These are phyloP conservation scores for Stenoptilia bipunctidactyla DNA, from an alignment of 2,888 invertebrate species.

Conservation along the genomic window DNA sequence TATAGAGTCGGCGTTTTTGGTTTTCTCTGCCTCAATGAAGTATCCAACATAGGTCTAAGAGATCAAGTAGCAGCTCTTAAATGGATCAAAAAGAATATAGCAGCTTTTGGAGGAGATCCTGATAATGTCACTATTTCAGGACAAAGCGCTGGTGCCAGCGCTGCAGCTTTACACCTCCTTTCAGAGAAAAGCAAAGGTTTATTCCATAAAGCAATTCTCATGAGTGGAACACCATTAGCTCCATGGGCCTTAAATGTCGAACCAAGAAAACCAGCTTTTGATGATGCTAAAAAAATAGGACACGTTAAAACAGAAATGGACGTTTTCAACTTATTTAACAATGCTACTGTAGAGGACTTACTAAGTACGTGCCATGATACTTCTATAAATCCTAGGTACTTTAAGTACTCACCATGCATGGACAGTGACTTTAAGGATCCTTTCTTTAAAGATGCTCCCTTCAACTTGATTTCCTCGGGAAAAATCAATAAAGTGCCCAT, in stretches of 20 bases:
- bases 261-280: conserved; percentile 26
- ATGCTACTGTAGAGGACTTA: conserved; percentile 28
- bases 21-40: conserved; percentile 44
- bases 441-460: conserved; percentile 49
- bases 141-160: conserved; percentile 52
- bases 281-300: conserved; percentile 40
- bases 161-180: conserved; percentile 46
- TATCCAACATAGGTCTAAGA: conserved; percentile 50
- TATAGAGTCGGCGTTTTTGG: conserved; percentile 52
- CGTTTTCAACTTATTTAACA: conserved; percentile 31
- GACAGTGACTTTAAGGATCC: conserved; percentile 37
- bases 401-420: conserved; percentile 50
- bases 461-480: conserved; percentile 38
- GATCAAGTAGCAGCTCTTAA: conserved; percentile 53
- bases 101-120: conserved; percentile 53
- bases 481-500: conserved; percentile 47
- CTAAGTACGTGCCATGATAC: conserved; percentile 31
- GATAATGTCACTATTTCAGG: conserved; percentile 55
- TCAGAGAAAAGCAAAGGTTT: conserved; percentile 39
- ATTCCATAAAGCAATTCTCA: conserved; percentile 49
- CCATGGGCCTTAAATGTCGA: conserved; percentile 54
- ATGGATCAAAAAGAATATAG: conserved; percentile 51
- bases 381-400: conserved; percentile 40
- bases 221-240: conserved; percentile 44
- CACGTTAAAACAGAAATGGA: conserved; percentile 24